Base-by-base conservation (phyloP, 2,797 vertebrate genomes). In the Macropodus opercularis region DNA sequence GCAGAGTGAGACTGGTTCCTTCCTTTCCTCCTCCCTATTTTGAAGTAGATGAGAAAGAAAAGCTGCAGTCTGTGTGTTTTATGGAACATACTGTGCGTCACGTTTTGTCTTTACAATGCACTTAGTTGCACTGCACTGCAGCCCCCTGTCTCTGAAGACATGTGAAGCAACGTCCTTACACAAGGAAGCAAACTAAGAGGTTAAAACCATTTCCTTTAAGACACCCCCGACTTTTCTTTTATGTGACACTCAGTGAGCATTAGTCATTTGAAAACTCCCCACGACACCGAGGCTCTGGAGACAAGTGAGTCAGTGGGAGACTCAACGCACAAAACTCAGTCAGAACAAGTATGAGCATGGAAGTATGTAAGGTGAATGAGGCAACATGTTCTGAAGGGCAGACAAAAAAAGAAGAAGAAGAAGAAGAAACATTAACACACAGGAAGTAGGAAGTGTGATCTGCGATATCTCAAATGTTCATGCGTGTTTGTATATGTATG, bases 371-470 rank as follows among this genome's bases (percentile, higher is more conserved):
- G 32, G 63, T 68, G 64, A 52, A 73, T 63, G 90, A 91, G 56
- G 47, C 51, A 42, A 87, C 81, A 38, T 24, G 76, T 85, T 86
- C 24, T 55, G 56, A 64, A 68, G 63, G 3, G 44, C 59, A 69
- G 47, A n/a, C n/a, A n/a, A n/a, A n/a, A 78, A 75, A 74, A 79
- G n/a, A n/a, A n/a, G n/a, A 32, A 26, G 70, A 75, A 85, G 61
- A 80, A 85, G 58, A 85, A 86, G 78, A 90, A 42, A 75, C 63
- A 86, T 75, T 41, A 72, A 76, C 71, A 80, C 63, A 75, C 84
- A 91, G 90, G 90, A 92, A 93, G 90, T 53, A 91, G 92, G 91
- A 92, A 93, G 92, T 90, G 75, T 83, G 76, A 77, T 79, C 67
- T 79, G 68, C 41, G 38, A 72, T 75, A 66, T 73, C 70, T 57